Evolutionary conservation across 2,888 invertebrate genomes (phyloP).

Genomic region (Tethea ocularis): DNA sequence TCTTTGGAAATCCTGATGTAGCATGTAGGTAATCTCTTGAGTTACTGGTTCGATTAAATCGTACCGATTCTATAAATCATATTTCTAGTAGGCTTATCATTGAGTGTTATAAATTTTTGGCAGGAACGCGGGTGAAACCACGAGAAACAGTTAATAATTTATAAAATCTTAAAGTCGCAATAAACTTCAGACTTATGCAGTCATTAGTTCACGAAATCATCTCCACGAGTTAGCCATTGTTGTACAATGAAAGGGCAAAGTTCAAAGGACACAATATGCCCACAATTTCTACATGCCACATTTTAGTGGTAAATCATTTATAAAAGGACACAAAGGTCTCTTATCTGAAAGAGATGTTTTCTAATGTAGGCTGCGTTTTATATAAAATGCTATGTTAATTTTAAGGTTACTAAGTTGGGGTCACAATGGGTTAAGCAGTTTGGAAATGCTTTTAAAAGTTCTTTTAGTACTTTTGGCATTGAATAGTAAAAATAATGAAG

Average conservation of each 20-base stretch:
- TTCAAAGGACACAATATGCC: constrained; percentile 40
- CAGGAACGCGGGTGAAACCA: no score
- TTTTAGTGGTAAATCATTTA: constrained; percentile 12
- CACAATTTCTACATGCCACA: constrained; percentile 27
- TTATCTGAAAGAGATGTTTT: constrained; percentile 3
- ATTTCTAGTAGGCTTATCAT: no score
- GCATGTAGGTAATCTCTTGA: no score
- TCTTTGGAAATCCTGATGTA: no score
- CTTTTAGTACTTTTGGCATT: no score
- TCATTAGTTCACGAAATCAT: constrained; percentile 1
- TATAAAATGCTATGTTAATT: not conserved
- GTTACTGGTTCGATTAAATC: no score
- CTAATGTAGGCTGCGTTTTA: not conserved
- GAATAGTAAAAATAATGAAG: no score
- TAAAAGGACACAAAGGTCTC: not conserved
- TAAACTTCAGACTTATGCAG: not conserved
- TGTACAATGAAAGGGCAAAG: constrained; percentile 28
- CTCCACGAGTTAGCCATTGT: constrained; percentile 27
- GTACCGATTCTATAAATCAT: no score
- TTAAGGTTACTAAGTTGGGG: not conserved
- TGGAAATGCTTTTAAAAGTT: no score
- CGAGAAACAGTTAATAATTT: no score
- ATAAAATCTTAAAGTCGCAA: no score
- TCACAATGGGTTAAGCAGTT: not conserved
- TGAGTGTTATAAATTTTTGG: no score